Conservation (phyloP, 2,113 vertebrate genomes). For the Cnemophilus loriae region DNA sequence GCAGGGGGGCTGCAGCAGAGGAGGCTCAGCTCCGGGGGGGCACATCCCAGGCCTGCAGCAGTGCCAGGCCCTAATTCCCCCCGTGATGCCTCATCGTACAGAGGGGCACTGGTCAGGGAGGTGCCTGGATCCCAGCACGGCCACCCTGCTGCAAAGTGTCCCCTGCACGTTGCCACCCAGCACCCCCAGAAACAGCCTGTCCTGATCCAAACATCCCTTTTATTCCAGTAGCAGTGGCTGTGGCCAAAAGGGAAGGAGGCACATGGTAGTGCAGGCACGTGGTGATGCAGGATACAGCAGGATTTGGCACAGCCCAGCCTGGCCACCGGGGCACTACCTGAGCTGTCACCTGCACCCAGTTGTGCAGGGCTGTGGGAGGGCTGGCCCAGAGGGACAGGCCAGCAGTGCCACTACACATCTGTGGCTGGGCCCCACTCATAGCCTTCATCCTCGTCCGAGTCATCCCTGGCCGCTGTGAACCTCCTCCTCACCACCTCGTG, state of each 20-base stretch:
- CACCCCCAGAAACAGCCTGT: rapidly evolving
- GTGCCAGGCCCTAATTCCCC: neutral
- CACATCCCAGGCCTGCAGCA: rapidly evolving
- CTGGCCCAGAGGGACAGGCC: neutral
- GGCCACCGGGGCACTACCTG: neutral
- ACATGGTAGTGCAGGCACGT: neutral
- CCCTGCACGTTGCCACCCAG: neutral
- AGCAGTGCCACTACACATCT: conserved; percentile 73
- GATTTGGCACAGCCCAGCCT: neutral
- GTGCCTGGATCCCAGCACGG: neutral
- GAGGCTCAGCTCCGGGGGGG: neutral
- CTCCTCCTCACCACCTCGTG: conserved; percentile 80
- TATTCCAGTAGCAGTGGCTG: neutral
- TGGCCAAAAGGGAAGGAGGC: neutral
- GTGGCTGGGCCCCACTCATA: conserved; percentile 92
- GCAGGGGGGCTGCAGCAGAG: neutral
- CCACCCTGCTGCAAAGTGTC: neutral
- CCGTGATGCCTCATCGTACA: rapidly evolving
- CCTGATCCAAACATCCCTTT: neutral
- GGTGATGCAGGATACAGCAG: neutral
- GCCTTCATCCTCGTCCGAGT: conserved; percentile 77
- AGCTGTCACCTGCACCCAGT: too few species aligned
- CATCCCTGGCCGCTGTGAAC: conserved; percentile 82
- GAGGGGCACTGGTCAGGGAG: rapidly evolving
- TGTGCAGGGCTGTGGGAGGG: neutral